Evolutionary conservation across 2,888 invertebrate genomes (phyloP).

Genomic region (Heteromurus nitidus): DNA sequence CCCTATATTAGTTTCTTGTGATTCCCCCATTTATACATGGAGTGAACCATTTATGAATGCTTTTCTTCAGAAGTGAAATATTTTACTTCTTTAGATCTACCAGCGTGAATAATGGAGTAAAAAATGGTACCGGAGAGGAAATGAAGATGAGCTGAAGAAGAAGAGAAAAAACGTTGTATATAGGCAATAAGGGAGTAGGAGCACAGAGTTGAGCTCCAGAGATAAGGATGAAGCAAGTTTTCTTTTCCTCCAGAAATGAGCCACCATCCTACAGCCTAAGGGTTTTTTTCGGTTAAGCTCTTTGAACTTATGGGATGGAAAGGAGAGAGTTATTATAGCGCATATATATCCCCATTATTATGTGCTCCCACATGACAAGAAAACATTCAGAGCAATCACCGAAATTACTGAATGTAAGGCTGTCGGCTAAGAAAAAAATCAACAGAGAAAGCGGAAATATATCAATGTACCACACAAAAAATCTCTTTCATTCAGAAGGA

Average conservation of each 20-base stretch:
- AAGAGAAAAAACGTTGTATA: background rate
- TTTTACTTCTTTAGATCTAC: constrained; percentile 35
- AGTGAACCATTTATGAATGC: constrained; percentile 17
- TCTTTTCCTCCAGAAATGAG: background rate
- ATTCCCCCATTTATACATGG: constrained; percentile 4
- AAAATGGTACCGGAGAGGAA: constrained; percentile 37
- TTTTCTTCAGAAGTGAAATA: constrained; percentile 39
- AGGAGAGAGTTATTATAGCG: background rate
- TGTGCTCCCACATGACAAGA: constrained; percentile 35
- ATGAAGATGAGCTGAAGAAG: constrained; percentile 28
- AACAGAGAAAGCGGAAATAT: constrained; percentile 27
- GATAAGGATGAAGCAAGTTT: constrained; percentile 16
- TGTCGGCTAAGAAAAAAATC: background rate
- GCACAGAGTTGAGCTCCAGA: background rate
- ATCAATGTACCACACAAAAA: constrained; percentile 13
- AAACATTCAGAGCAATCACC: constrained; percentile 46
- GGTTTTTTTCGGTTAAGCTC: background rate
- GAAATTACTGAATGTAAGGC: constrained; percentile 44
- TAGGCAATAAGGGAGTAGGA: background rate
- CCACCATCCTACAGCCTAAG: background rate
- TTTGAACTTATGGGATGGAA: constrained; percentile 28
- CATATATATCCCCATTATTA: constrained; percentile 54
- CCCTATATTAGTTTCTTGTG: constrained; percentile 5
- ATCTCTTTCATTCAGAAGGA: background rate
- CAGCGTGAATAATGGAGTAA: constrained; percentile 55